Evolutionary conservation across 1,140 invertebrate genomes (phyloP), one percentile per base, ranked within the genome.

Genomic region (Thaumetopoea pityocampa): DNA sequence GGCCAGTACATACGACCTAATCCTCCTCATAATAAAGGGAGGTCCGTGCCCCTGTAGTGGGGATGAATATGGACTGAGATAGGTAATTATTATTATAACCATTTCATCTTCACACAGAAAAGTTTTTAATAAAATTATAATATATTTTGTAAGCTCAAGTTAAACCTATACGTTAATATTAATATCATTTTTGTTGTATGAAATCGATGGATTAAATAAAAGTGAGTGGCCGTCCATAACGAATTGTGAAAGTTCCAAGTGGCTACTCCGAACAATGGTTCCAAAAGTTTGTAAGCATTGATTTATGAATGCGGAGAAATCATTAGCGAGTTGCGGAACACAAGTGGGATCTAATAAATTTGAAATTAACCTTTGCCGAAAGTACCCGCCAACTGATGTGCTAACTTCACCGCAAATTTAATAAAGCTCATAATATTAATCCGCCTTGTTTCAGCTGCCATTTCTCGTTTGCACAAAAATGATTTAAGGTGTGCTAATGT

Each of bases 281-380:
- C 37, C 14, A 27, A 44, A 55, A 49, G 18, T 60, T 51, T 46
- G 27, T 30, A 35, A 44, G 17, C 50, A 58, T 62, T 65, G 53
- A 65, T 61, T 54, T 65, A 54, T 61, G 57, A 41, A 49, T 45
- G 42, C 22, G 26, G 16, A 41, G 42, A 57, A 57, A 57, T 57
- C 58, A 57, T 57, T 61, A 56, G 53, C 23, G 29, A 51, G 44
- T 48, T 47, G 34, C 42, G 28, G 35, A 53, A 42, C 32, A 35
- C 33, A 49, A 51, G 45, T 53, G 23, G 24, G 35, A 29, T 29
- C 29, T 53, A 64, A 58, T 48, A 53, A 58, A 60, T 49, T 64
- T 56, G 49, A 59, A 64, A 64, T 64, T 56, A 60, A 55, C 47
- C 37, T 50, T 38, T 28, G 36, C 29, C 44, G 40, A 35, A 45